These are phyloP conservation scores for Drosophila macrospina DNA, from an alignment of 2,888 invertebrate genomes.

Conservation along the genomic window DNA sequence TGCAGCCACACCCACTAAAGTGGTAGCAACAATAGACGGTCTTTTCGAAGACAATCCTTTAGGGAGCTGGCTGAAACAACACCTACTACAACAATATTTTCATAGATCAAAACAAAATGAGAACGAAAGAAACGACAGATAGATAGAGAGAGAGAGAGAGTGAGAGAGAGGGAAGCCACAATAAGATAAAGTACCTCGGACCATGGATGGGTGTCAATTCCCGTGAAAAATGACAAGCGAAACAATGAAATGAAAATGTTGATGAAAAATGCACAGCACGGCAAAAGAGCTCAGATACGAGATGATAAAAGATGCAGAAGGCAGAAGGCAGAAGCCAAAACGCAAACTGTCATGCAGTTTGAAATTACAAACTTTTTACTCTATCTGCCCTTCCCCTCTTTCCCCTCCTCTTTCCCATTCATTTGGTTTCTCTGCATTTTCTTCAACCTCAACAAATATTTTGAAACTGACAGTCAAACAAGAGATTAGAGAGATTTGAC, in stretches of 20 bases:
- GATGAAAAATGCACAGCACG: conserved; percentile 55
- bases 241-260: conserved; percentile 37
- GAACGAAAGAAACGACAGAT: neutral
- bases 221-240: conserved; percentile 67
- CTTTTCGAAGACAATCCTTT: conserved; percentile 64
- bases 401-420: neutral
- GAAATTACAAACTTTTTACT: conserved; percentile 69
- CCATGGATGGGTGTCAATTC: conserved; percentile 68
- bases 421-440: neutral
- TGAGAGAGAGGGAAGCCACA: conserved; percentile 16
- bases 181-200: conserved; percentile 44
- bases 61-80: conserved; percentile 63
- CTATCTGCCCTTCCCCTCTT: too few species aligned
- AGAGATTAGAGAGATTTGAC: conserved; percentile 31
- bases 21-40: neutral
- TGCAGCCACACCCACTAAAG: conserved; percentile 17
- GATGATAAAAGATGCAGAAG: conserved; percentile 32
- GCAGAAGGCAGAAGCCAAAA: conserved; percentile 63
- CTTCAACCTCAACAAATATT: conserved; percentile 34
- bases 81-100: conserved; percentile 63
- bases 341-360: conserved; percentile 75
- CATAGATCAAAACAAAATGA: conserved; percentile 60
- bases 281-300: conserved; percentile 20
- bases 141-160: conserved; percentile 2
- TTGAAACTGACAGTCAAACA: conserved; percentile 33